Conservation (phyloP, 2,888 invertebrate genomes). For the Pardosa pseudoannulata region DNA sequence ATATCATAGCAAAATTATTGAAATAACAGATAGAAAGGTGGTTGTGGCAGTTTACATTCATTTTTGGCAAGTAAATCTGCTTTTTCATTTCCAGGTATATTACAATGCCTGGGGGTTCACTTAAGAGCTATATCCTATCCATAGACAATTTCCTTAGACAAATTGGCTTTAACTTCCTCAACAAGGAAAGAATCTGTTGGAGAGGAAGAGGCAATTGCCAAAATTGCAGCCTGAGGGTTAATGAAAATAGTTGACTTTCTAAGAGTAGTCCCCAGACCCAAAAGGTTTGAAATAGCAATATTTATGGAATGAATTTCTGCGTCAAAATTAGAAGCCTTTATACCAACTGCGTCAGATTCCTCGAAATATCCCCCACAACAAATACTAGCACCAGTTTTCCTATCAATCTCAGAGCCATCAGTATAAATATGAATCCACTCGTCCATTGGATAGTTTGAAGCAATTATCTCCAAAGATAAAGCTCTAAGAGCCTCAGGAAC, state of each 20-base stretch:
- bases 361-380: not conserved
- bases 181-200: not conserved
- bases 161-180: not conserved
- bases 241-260: not conserved
- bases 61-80: not conserved
- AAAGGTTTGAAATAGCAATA: not conserved
- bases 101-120: not conserved
- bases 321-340: slow-evolving; percentile 8
- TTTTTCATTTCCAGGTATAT: not conserved
- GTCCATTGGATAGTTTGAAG: not conserved
- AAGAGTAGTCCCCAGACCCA: not conserved
- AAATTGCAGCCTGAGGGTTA: not conserved
- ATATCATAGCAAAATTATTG: too few species aligned
- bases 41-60: too few species aligned
- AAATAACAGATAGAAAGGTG: too few species aligned
- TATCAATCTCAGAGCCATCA: not conserved
- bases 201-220: not conserved
- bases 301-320: not conserved
- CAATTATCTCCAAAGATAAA: not conserved
- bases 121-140: not conserved
- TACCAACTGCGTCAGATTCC: not conserved
- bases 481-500: not conserved
- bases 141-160: not conserved
- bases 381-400: not conserved
- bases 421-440: not conserved